Base-by-base conservation (phyloP, 2,888 invertebrate genomes). In the Nemoura dubitans region DNA sequence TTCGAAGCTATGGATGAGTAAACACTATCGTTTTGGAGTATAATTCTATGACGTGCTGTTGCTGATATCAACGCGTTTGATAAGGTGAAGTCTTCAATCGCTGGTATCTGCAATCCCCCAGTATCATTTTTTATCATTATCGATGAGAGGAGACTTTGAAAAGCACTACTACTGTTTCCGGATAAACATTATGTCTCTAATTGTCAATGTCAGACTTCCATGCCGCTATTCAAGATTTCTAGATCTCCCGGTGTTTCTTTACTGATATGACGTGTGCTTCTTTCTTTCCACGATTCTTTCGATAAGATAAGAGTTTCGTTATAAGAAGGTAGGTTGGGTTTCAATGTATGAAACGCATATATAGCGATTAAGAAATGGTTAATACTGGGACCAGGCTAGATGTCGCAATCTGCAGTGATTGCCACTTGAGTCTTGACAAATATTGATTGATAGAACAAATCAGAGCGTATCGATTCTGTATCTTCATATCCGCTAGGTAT, bases 381-480 rank as follows among this genome's bases (percentile, higher is more conserved):
- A 59, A 21, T 59, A 59, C 59, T 59, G 16, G 21, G 59, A 59
- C 59, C 59, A 59, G 36, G 10, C 36, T 36, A 10, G n/a, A n/a
- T 10, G 36, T 16, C 59, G 59, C 21, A 59, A 59, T 59, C 59
- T 3, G 16, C 59, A 21, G 59, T 59, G 28, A 78, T 78, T 78
- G 78, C 78, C 78, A 78, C 78, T 78, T 28, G 27, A 78, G 10
- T 5, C 27, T 28, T 78, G 78, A 26, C 78, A 78, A 78, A 78
- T 78, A 78, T 78, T 78, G 25, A 78, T 78, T 28, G 26, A 78
- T 78, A 36, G 59, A 59, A 59, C 59, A 59, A 59, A 59, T 59
- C 10, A 21, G 21, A 59, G 59, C 2, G 59, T 7, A 59, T 59
- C 59, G 59, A 59, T 21, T 59, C 59, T 59, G 59, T 7, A 59